Conservation (phyloP, 1,140 invertebrate species). For the Cyphomyrmex costatus region DNA sequence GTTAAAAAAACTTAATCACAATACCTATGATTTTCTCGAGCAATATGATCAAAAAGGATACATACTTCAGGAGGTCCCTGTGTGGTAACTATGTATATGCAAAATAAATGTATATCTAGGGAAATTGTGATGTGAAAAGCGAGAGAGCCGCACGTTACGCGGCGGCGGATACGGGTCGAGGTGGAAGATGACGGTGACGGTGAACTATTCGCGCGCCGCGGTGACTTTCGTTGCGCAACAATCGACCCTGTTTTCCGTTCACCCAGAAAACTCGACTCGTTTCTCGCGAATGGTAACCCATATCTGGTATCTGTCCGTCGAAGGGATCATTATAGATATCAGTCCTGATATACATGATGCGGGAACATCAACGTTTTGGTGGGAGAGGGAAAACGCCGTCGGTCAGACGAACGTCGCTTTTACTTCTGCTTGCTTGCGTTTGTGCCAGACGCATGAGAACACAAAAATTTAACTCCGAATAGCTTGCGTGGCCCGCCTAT, state of each 20-base stretch:
- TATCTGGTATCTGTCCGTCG: conserved; percentile 40
- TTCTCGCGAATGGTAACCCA: conserved; percentile 57
- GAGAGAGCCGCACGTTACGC: neutral
- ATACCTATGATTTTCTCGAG: too few species aligned
- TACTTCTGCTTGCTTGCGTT: neutral
- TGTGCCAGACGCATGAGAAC: conserved; percentile 36
- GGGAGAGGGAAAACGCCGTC: too few species aligned
- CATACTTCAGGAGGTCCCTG: too few species aligned
- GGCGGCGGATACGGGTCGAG: conserved; percentile 12
- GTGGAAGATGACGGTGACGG: conserved; percentile 45
- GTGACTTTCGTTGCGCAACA: conserved; percentile 73
- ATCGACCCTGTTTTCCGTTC: conserved; percentile 73
- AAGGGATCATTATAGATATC: conserved; percentile 26
- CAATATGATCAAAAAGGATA: too few species aligned
- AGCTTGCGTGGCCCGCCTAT: conserved; percentile 32
- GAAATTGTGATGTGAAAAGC: neutral
- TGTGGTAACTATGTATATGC: too few species aligned
- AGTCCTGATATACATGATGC: neutral
- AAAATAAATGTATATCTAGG: too few species aligned
- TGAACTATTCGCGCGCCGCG: conserved; percentile 70
- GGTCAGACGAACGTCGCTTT: neutral
- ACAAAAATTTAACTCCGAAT: conserved; percentile 42
- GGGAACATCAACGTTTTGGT: neutral
- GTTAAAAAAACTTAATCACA: too few species aligned
- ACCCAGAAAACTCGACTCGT: conserved; percentile 66